Conservation (phyloP, 2,888 invertebrate genomes). For the Diaphora mendica region DNA sequence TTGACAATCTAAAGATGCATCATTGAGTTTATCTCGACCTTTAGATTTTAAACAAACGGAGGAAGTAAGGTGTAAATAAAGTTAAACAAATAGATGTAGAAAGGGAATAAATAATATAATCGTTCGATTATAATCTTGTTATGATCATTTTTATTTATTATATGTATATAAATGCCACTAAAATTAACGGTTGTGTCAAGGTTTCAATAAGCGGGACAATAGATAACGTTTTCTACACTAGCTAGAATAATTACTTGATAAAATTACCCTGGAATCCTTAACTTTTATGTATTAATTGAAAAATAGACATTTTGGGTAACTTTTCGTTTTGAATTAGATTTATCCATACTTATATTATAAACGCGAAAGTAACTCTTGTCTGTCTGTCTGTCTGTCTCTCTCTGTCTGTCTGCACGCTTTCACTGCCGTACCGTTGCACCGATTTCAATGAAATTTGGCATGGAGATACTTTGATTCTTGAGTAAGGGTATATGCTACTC, state of each 20-base stretch:
- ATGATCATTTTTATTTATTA: constrained; percentile 49
- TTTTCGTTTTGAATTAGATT: too few relatives aligned
- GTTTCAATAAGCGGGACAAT: constrained; percentile 13
- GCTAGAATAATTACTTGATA: not conserved
- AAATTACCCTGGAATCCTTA: not conserved
- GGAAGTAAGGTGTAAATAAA: constrained; percentile 40
- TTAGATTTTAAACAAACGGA: constrained; percentile 16
- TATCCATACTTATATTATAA: too few relatives aligned
- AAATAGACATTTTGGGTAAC: not conserved
- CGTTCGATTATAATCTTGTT: constrained; percentile 38
- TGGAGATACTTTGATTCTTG: too few relatives aligned
- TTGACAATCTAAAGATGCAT: constrained; percentile 27
- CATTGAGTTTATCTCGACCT: constrained; percentile 20
- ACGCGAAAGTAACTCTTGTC: too few relatives aligned
- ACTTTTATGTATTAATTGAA: not conserved
- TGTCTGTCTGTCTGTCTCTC: too few relatives aligned
- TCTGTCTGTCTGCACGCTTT: too few relatives aligned
- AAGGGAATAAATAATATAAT: constrained; percentile 33
- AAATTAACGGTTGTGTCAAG: constrained; percentile 7
- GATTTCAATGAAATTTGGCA: too few relatives aligned
- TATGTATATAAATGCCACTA: constrained; percentile 39
- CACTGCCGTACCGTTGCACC: too few relatives aligned
- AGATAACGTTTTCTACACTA: constrained; percentile 1
- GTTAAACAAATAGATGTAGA: constrained; percentile 32
- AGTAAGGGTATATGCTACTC: too few relatives aligned